Percentiles rank a stretch among this genome's conserved stretches.
These are phyloP conservation scores for Lamellibrachia luymesi DNA, from an alignment of 1,140 invertebrate species.

Conservation along the genomic window DNA sequence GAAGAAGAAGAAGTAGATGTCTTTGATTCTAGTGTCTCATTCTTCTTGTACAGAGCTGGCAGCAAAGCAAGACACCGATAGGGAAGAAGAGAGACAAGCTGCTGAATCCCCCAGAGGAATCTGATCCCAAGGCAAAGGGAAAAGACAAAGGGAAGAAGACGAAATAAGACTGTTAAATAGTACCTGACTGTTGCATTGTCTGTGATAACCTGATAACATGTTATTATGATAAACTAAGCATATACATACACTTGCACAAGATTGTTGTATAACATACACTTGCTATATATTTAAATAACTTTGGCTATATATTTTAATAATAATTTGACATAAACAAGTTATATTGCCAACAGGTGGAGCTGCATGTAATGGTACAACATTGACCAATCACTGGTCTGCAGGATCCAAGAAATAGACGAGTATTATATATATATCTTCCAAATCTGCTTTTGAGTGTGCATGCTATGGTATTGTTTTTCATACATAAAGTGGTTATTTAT, in stretches of 20 bases:
- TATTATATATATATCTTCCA: background rate
- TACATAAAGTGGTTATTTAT: background rate
- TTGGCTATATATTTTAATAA: background rate
- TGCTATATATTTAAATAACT: background rate
- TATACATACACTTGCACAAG: background rate
- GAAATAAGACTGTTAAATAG: background rate
- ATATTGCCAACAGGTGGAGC: background rate
- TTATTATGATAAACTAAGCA: background rate
- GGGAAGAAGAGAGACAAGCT: background rate
- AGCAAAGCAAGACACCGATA: background rate
- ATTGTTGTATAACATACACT: background rate
- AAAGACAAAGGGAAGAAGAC: background rate
- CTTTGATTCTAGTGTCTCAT: background rate
- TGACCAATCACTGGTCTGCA: background rate
- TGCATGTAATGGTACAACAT: too few species aligned
- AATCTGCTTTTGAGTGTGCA: too few species aligned
- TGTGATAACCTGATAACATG: background rate
- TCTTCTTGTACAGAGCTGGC: background rate
- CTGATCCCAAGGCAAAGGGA: background rate
- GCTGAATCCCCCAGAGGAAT: background rate
- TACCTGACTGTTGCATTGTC: background rate
- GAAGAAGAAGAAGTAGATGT: slow-evolving; percentile 20
- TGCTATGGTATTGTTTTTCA: background rate
- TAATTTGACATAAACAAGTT: background rate
- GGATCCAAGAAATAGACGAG: background rate